Evolutionary conservation across 1,140 invertebrate genomes (phyloP), one percentile per base, ranked within the genome.

Genomic region (Cyrtorhinus lividipennis): DNA sequence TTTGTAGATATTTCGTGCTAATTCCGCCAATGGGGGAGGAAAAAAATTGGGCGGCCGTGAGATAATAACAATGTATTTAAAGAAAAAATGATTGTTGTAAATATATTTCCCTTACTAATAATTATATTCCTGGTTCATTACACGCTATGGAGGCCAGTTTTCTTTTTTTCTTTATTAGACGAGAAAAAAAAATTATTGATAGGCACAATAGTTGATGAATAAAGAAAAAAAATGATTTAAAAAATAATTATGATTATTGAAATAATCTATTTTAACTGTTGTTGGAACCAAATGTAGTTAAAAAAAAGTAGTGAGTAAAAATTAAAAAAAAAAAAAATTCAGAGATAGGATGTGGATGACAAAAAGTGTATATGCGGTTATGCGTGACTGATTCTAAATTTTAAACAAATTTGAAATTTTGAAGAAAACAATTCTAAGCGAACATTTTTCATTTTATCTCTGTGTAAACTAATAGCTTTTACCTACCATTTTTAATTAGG

Each of bases 181-280:
- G n/a, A n/a, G n/a, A n/a, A n/a, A n/a, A n/a, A n/a, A 22, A 60
- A 62, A 62, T 67, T 64, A 64, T 65, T 64, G 59, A 64, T 64
- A 64, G 63, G 44, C 65, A 65, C 66, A 67, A 67, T 67, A 67
- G 66, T 67, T 67, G 59, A 67, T 64, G 60, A 61, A 56, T 61
- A 62, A 65, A 53, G 26, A 53, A 53, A 53, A 22, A 15, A 20
- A 10, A 53, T 10, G 26, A 45, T 53, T 53, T 26, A 62, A 62
- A 64, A 66, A 63, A 60, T 64, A 66, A 62, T 64, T 62, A 66
- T 62, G 59, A 64, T 64, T 67, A 62, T 64, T 64, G 45, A 65
- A 65, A 67, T 67, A 65, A 62, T 64, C 65, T 67, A 67, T 65
- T 67, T 67, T 67, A 67, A 67, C 62, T 64, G 62, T 65, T 67